These are phyloP conservation scores for Pseudorectes ferrugineus DNA, from an alignment of 2,113 vertebrate species.

Conservation along the genomic window DNA sequence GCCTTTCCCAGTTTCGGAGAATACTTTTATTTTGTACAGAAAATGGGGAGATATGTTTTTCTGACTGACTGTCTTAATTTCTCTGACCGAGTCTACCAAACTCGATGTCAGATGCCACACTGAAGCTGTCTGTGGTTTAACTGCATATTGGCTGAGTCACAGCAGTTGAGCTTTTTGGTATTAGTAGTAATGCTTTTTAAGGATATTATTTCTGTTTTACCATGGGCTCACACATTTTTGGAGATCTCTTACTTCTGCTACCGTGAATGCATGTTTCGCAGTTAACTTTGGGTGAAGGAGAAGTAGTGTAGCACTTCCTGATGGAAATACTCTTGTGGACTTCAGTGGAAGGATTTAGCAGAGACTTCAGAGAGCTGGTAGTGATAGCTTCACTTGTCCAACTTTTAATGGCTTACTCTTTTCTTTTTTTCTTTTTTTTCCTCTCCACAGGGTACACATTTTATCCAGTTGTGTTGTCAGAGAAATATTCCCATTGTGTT, in stretches of 20 bases:
- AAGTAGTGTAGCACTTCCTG: not conserved
- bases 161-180: not conserved
- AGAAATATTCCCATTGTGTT: constrained; percentile 93
- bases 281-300: not conserved
- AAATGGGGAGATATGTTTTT: not conserved
- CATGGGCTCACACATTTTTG: not conserved
- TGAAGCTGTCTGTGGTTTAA: not conserved
- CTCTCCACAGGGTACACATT: constrained; percentile 85
- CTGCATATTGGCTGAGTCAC: not conserved
- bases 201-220: not conserved
- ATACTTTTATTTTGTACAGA: not conserved
- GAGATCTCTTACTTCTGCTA: not conserved
- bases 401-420: not conserved
- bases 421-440: not conserved
- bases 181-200: not conserved
- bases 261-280: not conserved
- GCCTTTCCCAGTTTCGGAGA: not conserved
- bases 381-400: not conserved
- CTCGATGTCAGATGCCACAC: rapidly evolving
- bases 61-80: not conserved
- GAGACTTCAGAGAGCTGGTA: not conserved
- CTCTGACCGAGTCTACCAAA: not conserved
- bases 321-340: not conserved
- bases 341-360: not conserved
- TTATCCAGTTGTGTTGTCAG: constrained; percentile 95